These are phyloP conservation scores for Luehdorfia chinensis DNA, from an alignment of 1,140 invertebrate species.

Conservation along the genomic window DNA sequence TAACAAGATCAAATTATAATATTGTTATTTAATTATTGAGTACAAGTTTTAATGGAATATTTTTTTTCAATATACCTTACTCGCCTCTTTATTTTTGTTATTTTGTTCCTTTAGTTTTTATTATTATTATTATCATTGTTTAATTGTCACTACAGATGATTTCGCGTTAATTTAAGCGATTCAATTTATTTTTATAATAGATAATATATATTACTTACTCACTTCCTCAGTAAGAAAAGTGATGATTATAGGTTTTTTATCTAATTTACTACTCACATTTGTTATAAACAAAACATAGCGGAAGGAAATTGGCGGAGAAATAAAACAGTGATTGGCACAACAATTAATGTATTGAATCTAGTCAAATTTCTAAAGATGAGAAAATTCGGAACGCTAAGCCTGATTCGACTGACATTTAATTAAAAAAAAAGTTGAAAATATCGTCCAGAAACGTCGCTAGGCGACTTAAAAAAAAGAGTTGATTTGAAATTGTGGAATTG, in stretches of 20 bases:
- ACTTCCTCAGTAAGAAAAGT: constrained; percentile 66
- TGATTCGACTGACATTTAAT: constrained; percentile 66
- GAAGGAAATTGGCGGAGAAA: constrained; percentile 40
- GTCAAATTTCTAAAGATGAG: constrained; percentile 67
- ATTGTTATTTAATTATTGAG: constrained; percentile 76
- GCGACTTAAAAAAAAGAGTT: constrained; percentile 58
- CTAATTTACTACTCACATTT: constrained; percentile 29
- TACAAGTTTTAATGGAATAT: constrained; percentile 74
- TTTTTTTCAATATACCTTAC: constrained; percentile 71
- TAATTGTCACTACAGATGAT: constrained; percentile 59
- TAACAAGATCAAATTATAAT: constrained; percentile 74
- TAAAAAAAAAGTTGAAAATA: constrained; percentile 48
- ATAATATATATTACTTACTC: constrained; percentile 61
- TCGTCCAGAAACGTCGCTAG: constrained; percentile 70
- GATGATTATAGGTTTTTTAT: constrained; percentile 43
- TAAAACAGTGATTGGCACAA: constrained; percentile 57
- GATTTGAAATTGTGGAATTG: constrained; percentile 73
- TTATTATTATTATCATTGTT: constrained; percentile 58
- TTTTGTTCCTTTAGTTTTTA: constrained; percentile 75
- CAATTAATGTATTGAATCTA: constrained; percentile 67
- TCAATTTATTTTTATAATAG: constrained; percentile 59
- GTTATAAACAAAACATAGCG: constrained; percentile 22
- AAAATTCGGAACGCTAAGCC: constrained; percentile 52
- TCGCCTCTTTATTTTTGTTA: constrained; percentile 71
- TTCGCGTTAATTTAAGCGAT: constrained; percentile 48